These are phyloP conservation scores for Emydura subglobosa DNA, from an alignment of 2,113 vertebrate genomes.

Conservation along the genomic window DNA sequence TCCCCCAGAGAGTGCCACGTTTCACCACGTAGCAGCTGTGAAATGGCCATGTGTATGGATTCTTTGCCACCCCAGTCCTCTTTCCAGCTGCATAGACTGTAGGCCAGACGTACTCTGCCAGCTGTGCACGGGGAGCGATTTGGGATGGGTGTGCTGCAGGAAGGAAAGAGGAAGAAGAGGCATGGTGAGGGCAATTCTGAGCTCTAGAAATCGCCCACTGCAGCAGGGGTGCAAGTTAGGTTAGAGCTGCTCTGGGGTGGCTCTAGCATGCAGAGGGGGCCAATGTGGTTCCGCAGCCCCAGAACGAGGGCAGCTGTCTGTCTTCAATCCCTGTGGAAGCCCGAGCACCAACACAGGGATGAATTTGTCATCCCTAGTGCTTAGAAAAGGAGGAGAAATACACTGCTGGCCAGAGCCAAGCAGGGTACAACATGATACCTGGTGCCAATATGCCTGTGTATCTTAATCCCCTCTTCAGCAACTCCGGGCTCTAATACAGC, in stretches of 20 bases:
- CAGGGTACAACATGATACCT: not conserved
- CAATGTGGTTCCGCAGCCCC: not conserved
- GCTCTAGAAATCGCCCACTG: not conserved
- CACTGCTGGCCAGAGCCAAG: not conserved
- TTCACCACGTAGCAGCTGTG: fast-evolving
- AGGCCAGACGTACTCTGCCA: not conserved
- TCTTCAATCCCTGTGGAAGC: not conserved
- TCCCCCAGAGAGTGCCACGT: not conserved
- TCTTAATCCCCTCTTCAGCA: not conserved
- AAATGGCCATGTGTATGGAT: not conserved
- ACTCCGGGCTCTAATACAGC: no score
- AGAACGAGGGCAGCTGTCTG: not conserved
- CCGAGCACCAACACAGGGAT: not conserved
- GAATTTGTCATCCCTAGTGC: not conserved
- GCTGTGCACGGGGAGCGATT: not conserved
- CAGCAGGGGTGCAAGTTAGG: not conserved
- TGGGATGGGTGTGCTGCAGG: not conserved
- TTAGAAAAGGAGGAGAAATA: not conserved
- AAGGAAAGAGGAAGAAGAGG: not conserved
- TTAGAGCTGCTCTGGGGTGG: not conserved
- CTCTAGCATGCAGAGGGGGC: not conserved
- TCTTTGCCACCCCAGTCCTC: not conserved
- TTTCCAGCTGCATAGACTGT: not conserved
- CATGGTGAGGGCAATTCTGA: not conserved
- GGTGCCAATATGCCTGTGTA: no score